These are phyloP conservation scores for Tillus elongatus DNA, from an alignment of 2,888 invertebrate genomes.

Conservation along the genomic window DNA sequence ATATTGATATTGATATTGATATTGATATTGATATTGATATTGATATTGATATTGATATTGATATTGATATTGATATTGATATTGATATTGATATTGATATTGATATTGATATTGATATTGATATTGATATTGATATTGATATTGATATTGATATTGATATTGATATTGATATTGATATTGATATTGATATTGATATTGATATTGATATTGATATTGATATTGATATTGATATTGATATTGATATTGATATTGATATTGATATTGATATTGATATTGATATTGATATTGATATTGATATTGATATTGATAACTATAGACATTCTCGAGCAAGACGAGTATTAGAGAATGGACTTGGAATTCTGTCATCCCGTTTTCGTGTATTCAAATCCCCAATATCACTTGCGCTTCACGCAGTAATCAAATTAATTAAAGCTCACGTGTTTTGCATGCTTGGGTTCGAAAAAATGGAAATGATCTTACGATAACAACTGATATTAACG, in stretches of 20 bases:
- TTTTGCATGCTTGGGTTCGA: too few relatives aligned
- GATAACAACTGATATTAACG: too few relatives aligned
- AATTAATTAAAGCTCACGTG: too few relatives aligned
- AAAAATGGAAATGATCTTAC: too few relatives aligned
- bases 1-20: slow-evolving; percentile 29
- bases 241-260: too few relatives aligned
- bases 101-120: slow-evolving; percentile 31
- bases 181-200: slow-evolving; percentile 35
- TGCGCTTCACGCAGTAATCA: too few relatives aligned
- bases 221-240: too few relatives aligned
- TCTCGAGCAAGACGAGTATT: background rate
- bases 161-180: slow-evolving; percentile 40
- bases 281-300: too few relatives aligned
- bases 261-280: too few relatives aligned
- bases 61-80: slow-evolving; percentile 36
- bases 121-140: slow-evolving; percentile 33
- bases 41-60: slow-evolving; percentile 26
- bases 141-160: slow-evolving; percentile 32
- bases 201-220: slow-evolving; percentile 40
- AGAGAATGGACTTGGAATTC: background rate
- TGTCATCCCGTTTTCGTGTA: too few relatives aligned
- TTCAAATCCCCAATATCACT: too few relatives aligned
- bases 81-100: slow-evolving; percentile 31
- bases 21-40: slow-evolving; percentile 17
- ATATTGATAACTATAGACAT: background rate